A percentile compares a stretch with the other conserved stretches of the same genome.
Conservation (phyloP, 1,140 invertebrate species). For the Drosophila obscura region DNA sequence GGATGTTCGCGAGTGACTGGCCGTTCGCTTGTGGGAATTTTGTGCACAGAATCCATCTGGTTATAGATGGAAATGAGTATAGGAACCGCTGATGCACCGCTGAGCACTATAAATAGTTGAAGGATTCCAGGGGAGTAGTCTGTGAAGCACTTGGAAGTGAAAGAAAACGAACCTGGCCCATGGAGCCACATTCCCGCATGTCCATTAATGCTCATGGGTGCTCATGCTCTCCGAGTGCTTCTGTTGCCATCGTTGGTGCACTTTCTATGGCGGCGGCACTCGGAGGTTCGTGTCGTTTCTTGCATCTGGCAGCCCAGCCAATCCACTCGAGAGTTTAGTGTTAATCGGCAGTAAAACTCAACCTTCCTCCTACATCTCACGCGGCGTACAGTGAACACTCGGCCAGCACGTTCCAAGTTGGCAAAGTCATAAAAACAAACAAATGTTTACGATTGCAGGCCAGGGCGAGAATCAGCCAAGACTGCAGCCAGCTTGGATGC, state of each 20-base stretch:
- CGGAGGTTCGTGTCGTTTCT: slow-evolving; percentile 32
- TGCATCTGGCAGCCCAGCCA: slow-evolving; percentile 20
- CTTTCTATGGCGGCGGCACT: slow-evolving; percentile 8
- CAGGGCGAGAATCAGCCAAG: slow-evolving; percentile 34
- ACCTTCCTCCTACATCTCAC: neutral
- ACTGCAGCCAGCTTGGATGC: slow-evolving; percentile 1
- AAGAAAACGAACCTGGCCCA: slow-evolving; percentile 6
- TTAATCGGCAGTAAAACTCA: neutral
- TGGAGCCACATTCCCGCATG: slow-evolving; percentile 23
- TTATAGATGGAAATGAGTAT: no score
- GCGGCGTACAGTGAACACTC: slow-evolving; percentile 16
- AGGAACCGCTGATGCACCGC: no score
- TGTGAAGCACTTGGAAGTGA: neutral
- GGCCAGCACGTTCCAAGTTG: slow-evolving; percentile 41
- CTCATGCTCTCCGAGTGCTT: neutral
- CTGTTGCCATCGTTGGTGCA: slow-evolving; percentile 11
- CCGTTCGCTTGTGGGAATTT: no score
- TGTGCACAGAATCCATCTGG: no score
- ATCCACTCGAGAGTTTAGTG: slow-evolving; percentile 16
- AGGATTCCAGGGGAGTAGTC: no score
- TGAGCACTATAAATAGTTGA: no score
- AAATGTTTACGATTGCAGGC: slow-evolving; percentile 29
- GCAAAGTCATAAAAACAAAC: slow-evolving; percentile 34
- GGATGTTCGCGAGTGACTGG: no score
- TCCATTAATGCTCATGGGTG: slow-evolving; percentile 24